Evolutionary conservation across 2,113 vertebrate genomes (phyloP).

Genomic region (Prionailurus bengalensis): DNA sequence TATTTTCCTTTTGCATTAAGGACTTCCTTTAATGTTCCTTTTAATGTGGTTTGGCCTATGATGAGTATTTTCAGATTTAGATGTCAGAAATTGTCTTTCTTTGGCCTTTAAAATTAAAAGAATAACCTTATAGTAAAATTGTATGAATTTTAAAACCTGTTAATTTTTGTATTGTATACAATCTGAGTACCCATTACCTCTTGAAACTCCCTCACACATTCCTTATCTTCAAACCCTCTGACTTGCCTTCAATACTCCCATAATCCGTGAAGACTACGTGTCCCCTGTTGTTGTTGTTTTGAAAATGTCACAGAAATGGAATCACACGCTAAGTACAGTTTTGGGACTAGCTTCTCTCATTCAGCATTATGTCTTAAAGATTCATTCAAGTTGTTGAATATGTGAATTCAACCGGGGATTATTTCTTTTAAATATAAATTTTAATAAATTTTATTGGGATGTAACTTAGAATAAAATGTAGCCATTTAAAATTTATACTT

Average conservation of each 20-base stretch:
- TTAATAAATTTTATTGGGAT: conserved; percentile 21
- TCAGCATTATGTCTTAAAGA: background rate
- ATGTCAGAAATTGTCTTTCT: background rate
- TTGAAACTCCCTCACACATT: background rate
- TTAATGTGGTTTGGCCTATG: background rate
- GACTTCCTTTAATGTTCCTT: conserved; percentile 33
- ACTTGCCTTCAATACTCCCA: background rate
- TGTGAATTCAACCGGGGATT: background rate
- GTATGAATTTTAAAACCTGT: background rate
- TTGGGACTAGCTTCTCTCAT: background rate
- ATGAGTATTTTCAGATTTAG: conserved; percentile 30
- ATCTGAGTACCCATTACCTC: background rate
- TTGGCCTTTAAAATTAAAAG: background rate
- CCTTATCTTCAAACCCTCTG: background rate
- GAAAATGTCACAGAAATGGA: background rate
- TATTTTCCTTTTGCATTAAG: background rate
- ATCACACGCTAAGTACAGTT: background rate
- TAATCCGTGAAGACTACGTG: background rate
- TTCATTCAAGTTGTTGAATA: conserved; percentile 3
- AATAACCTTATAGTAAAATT: background rate
- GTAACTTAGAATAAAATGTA: conserved; percentile 25
- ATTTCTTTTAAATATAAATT: background rate
- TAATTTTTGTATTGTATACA: background rate
- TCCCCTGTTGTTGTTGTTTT: background rate
- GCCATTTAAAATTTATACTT: background rate